phyloP scores from a whole-genome alignment of 2,113 vertebrate genomes.

The Anoura caudifer region DNA sequence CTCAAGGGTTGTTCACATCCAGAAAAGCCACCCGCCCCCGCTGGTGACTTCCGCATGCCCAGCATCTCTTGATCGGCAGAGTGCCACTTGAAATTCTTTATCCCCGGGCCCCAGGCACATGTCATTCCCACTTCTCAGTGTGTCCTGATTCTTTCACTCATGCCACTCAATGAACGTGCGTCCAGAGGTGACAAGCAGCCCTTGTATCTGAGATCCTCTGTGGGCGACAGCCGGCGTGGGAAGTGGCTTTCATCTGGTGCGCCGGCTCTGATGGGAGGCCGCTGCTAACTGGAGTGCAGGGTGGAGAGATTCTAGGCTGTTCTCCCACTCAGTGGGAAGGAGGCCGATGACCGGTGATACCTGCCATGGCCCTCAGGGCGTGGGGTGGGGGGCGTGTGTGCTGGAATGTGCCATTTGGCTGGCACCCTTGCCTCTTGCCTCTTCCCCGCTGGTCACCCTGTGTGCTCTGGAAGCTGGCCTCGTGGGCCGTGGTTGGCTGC shows the following conservation, averaged over 20 bases:
- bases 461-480: neutral
- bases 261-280: neutral
- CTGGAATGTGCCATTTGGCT: neutral
- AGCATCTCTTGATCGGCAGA: neutral
- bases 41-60: fast-evolving
- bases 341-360: neutral
- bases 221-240: neutral
- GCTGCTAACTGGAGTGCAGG: fast-evolving
- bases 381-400: fast-evolving
- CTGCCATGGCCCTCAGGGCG: neutral
- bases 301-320: neutral
- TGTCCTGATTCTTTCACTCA: neutral
- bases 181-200: neutral
- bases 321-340: neutral
- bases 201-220: neutral
- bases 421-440: too few relatives aligned
- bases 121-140: neutral
- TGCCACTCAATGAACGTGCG: too few relatives aligned
- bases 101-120: fast-evolving
- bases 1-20: fast-evolving
- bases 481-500: neutral
- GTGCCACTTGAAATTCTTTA: neutral
- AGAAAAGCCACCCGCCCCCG: fast-evolving
- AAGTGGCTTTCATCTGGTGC: fast-evolving
- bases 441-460: fast-evolving